Evolutionary conservation across 2,113 vertebrate genomes (phyloP).

Genomic region (Oryzias woworae): DNA sequence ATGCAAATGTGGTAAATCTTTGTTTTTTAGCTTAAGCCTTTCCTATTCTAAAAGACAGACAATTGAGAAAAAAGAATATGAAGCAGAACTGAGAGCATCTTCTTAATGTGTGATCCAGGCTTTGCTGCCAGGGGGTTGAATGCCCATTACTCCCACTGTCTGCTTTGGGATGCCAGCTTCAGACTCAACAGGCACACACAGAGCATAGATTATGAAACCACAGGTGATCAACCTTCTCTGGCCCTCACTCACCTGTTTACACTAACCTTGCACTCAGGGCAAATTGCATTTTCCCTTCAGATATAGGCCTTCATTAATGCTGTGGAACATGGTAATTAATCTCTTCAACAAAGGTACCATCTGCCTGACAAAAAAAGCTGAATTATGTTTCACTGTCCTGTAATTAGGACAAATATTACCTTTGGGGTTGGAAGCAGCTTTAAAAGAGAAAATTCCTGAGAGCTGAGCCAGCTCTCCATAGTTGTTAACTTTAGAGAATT

Average conservation of each 20-base stretch:
- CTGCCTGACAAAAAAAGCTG: slow-evolving; percentile 76
- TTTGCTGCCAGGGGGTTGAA: slow-evolving; percentile 59
- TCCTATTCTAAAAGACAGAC: too few relatives aligned
- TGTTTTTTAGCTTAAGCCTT: too few relatives aligned
- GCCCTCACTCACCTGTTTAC: slow-evolving; percentile 66
- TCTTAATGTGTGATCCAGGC: slow-evolving; percentile 16
- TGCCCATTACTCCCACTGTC: slow-evolving; percentile 65
- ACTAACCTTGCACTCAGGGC: slow-evolving; percentile 48
- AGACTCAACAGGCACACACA: slow-evolving; percentile 56
- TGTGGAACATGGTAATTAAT: slow-evolving; percentile 71
- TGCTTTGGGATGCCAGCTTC: slow-evolving; percentile 51
- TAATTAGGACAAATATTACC: slow-evolving; percentile 74
- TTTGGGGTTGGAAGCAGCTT: slow-evolving; percentile 31
- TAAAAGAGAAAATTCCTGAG: slow-evolving; percentile 37
- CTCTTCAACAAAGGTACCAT: slow-evolving; percentile 76
- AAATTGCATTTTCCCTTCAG: slow-evolving; percentile 73
- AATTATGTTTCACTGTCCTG: slow-evolving; percentile 65
- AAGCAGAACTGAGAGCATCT: slow-evolving; percentile 4
- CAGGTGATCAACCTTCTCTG: slow-evolving; percentile 48
- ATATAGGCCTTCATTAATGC: slow-evolving; percentile 80
- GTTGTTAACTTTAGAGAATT: neutral
- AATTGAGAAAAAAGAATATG: neutral
- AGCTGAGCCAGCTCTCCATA: slow-evolving; percentile 28
- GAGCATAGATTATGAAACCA: slow-evolving; percentile 64
- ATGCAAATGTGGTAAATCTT: too few relatives aligned